Evolutionary conservation across 2,888 invertebrate species (phyloP).

Genomic region (Melipona bicolor): DNA sequence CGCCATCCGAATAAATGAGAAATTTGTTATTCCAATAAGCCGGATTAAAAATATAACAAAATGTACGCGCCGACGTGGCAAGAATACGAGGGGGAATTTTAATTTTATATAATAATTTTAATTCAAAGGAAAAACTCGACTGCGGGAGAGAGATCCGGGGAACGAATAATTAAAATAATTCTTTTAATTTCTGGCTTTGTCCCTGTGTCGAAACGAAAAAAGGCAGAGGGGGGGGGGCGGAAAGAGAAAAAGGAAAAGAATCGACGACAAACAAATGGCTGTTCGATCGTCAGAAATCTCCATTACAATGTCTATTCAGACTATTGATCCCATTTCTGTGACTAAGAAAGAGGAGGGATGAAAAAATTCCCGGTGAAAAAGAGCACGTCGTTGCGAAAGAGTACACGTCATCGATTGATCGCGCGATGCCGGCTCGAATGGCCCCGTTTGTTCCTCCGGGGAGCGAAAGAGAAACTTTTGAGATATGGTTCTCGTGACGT

Average conservation of each 20-base stretch:
- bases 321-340: not conserved
- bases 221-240: no score
- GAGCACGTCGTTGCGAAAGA: conserved; percentile 22
- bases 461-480: conserved; percentile 56
- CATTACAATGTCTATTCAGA: conserved; percentile 16
- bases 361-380: conserved; percentile 28
- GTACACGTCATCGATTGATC: conserved; percentile 52
- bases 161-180: not conserved
- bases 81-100: no score
- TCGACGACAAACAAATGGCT: not conserved
- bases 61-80: no score
- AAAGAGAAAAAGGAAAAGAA: not conserved
- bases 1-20: not conserved
- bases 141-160: not conserved
- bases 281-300: conserved; percentile 9
- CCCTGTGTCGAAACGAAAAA: not conserved
- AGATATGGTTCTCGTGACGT: conserved; percentile 60
- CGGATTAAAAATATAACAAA: not conserved
- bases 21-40: not conserved
- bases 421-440: conserved; percentile 36
- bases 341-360: conserved; percentile 11
- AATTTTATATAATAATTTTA: no score
- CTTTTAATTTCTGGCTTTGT: not conserved
- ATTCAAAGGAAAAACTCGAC: not conserved
- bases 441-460: conserved; percentile 57